These are phyloP conservation scores for Entomobrya proxima DNA, from an alignment of 2,888 invertebrate species.

Conservation along the genomic window DNA sequence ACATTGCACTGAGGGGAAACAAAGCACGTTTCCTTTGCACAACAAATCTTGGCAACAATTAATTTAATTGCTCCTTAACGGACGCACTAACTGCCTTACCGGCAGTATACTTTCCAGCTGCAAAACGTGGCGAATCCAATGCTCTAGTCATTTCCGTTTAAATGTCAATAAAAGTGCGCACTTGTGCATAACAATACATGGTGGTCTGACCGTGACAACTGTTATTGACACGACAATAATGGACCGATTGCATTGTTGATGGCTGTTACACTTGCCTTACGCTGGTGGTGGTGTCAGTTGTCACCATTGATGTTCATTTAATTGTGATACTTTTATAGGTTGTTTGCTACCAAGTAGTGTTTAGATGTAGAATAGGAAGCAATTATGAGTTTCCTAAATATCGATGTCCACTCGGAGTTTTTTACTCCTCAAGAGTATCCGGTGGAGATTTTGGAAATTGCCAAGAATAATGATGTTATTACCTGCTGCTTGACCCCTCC, in stretches of 20 bases:
- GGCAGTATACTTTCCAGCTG: not conserved
- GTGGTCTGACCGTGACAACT: not conserved
- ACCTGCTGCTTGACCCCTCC: conserved; percentile 74
- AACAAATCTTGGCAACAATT: not conserved
- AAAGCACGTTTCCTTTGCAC: conserved; percentile 14
- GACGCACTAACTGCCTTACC: not conserved
- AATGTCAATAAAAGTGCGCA: conserved; percentile 2
- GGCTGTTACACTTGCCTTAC: not conserved
- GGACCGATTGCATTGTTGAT: conserved; percentile 1
- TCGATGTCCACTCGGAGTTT: conserved; percentile 75
- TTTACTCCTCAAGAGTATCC: conserved; percentile 76
- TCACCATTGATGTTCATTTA: conserved; percentile 1
- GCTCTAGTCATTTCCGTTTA: conserved; percentile 6
- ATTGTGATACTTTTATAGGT: conserved; percentile 18
- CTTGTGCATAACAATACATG: not conserved
- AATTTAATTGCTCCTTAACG: not conserved
- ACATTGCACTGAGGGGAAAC: too few species aligned
- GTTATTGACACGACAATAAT: not conserved
- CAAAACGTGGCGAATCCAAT: not conserved
- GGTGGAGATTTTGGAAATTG: conserved; percentile 75
- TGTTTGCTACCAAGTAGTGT: not conserved
- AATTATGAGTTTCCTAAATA: conserved; percentile 72
- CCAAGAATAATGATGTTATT: conserved; percentile 73
- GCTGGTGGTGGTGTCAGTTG: not conserved
- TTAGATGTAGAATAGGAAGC: not conserved